Evolutionary conservation across 2,888 invertebrate genomes (phyloP).

Genomic region (Stenichneumon culpator): DNA sequence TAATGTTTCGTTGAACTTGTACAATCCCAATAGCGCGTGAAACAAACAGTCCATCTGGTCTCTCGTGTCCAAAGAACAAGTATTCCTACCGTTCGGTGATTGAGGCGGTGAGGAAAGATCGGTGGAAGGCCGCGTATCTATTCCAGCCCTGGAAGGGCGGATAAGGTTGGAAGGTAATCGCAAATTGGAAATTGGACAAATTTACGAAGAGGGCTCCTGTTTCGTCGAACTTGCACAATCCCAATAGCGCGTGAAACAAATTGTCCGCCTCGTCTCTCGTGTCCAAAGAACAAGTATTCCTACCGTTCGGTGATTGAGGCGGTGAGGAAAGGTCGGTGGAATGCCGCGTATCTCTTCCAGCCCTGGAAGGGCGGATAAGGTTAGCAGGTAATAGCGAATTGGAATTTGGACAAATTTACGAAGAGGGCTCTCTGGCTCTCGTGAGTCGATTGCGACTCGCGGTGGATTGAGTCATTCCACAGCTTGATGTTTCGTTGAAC

Average conservation of each 20-base stretch:
- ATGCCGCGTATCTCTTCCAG: neutral
- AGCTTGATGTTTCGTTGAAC: slow-evolving; percentile 39
- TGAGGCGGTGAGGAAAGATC: neutral
- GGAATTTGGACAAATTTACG: slow-evolving; percentile 54
- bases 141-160: neutral
- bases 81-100: neutral
- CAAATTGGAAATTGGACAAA: slow-evolving; percentile 54
- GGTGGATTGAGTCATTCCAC: no score
- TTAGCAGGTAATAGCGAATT: slow-evolving; percentile 38
- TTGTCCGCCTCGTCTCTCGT: neutral
- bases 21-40: slow-evolving; percentile 16
- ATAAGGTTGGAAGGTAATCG: slow-evolving; percentile 24
- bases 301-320: neutral
- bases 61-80: slow-evolving; percentile 13
- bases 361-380: neutral
- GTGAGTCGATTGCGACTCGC: slow-evolving; percentile 9
- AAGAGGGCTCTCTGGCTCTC: neutral
- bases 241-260: slow-evolving; percentile 25
- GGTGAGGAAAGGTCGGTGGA: neutral
- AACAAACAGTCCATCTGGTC: slow-evolving; percentile 17
- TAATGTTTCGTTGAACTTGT: slow-evolving; percentile 46
- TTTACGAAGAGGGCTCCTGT: slow-evolving; percentile 35
- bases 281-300: slow-evolving; percentile 1
- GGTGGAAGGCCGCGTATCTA: neutral
- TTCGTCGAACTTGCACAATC: slow-evolving; percentile 44